These are phyloP conservation scores for Acanthornis magna DNA, from an alignment of 2,797 vertebrate genomes.

Conservation along the genomic window DNA sequence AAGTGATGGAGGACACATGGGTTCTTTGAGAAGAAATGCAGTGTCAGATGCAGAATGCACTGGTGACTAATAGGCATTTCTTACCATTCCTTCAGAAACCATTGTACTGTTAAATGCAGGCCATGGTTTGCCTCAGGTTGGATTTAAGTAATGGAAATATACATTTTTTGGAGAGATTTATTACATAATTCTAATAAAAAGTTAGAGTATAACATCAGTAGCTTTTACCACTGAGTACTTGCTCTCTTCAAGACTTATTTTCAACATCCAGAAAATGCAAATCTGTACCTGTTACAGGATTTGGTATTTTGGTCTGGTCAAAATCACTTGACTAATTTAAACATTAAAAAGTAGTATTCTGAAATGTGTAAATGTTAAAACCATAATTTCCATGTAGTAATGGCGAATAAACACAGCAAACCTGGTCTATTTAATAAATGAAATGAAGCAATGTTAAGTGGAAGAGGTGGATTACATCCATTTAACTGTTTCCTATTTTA, in stretches of 20 bases:
- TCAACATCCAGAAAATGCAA: not conserved
- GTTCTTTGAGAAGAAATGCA: not conserved
- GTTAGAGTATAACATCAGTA: not conserved
- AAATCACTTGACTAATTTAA: conserved; percentile 29
- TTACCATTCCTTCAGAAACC: not conserved
- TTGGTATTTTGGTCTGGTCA: not conserved
- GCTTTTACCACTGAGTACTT: not conserved
- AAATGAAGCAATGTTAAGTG: not conserved
- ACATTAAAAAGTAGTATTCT: conserved; percentile 21
- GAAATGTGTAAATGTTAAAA: conserved; percentile 16
- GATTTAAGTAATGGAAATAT: not conserved
- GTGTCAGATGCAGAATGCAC: not conserved
- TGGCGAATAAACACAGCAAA: not conserved
- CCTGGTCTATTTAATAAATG: not conserved
- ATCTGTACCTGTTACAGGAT: not conserved
- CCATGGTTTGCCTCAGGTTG: not conserved
- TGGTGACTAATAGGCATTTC: not conserved
- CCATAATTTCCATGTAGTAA: not conserved
- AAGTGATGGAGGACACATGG: not conserved
- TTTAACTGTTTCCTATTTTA: conserved; percentile 6
- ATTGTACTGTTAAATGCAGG: not conserved
- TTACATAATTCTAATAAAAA: not conserved
- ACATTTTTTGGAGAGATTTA: not conserved
- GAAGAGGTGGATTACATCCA: not conserved
- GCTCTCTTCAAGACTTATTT: not conserved